Evolutionary conservation across 2,888 invertebrate species (phyloP).

Genomic region (Silvanus unidentatus): DNA sequence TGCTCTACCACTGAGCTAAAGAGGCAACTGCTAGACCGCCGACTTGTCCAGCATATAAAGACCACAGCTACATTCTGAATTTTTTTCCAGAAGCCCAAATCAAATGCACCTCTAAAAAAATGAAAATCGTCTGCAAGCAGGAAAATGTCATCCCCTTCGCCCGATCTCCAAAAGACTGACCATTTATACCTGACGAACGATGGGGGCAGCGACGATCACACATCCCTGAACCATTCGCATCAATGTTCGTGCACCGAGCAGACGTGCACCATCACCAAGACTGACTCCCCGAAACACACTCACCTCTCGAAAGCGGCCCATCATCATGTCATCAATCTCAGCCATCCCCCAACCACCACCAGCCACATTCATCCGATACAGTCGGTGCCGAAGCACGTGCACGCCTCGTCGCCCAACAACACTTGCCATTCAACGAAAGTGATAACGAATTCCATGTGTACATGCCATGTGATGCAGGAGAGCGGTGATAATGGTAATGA

Average conservation of each 20-base stretch:
- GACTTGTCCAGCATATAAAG: too few relatives aligned
- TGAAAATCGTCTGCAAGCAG: too few relatives aligned
- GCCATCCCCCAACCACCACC: slow-evolving; percentile 28
- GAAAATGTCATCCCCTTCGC: slow-evolving; percentile 38
- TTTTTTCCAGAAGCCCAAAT: too few relatives aligned
- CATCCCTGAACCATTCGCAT: slow-evolving; percentile 35
- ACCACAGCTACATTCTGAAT: too few relatives aligned
- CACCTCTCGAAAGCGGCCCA: slow-evolving; percentile 17
- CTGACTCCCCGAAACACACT: slow-evolving; percentile 22
- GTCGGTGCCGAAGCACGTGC: slow-evolving; percentile 31
- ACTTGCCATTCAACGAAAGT: slow-evolving; percentile 29
- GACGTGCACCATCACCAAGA: slow-evolving; percentile 30
- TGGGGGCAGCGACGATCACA: slow-evolving; percentile 36
- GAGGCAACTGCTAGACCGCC: slow-evolving; percentile 51
- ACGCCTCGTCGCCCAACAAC: slow-evolving; percentile 38
- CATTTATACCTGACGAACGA: slow-evolving; percentile 42
- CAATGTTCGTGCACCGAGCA: slow-evolving; percentile 33
- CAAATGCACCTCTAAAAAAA: too few relatives aligned
- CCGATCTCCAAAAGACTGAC: slow-evolving; percentile 39
- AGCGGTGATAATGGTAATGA: slow-evolving; percentile 26
- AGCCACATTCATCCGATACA: slow-evolving; percentile 33
- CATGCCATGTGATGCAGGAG: slow-evolving; percentile 40
- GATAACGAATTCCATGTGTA: slow-evolving; percentile 30
- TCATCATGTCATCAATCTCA: slow-evolving; percentile 23
- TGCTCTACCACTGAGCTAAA: slow-evolving; percentile 80